Conservation (phyloP, 2,797 vertebrate genomes). For the Fringilla coelebs region DNA sequence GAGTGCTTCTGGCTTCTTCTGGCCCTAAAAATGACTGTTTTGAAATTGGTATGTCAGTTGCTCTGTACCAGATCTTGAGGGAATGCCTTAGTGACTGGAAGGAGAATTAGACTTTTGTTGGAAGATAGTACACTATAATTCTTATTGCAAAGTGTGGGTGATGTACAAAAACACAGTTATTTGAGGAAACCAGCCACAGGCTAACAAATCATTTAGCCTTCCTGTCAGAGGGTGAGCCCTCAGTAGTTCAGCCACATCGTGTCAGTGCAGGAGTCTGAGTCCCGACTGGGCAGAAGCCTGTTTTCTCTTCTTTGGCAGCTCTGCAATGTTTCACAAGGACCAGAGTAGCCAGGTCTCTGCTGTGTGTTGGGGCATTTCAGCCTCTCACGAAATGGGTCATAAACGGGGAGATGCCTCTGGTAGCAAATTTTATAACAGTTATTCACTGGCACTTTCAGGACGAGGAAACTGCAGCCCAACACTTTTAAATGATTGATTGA, state of each 20-base stretch:
- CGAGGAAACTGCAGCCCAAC: fast-evolving
- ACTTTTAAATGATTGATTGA: neutral
- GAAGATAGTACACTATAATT: neutral
- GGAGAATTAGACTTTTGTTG: neutral
- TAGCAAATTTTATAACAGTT: neutral
- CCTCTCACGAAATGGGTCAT: neutral
- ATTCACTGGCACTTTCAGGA: neutral
- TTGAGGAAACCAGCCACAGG: neutral
- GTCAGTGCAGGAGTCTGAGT: neutral
- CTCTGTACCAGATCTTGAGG: neutral
- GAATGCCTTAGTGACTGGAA: neutral
- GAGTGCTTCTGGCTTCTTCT: neutral
- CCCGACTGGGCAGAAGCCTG: fast-evolving
- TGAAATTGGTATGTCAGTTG: neutral
- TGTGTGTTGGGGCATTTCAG: neutral
- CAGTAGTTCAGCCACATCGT: fast-evolving
- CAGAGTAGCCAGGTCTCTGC: fast-evolving
- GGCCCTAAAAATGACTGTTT: neutral
- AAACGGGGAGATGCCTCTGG: neutral
- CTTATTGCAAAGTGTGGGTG: neutral
- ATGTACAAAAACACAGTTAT: neutral
- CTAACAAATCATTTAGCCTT: neutral
- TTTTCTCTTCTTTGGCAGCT: neutral
- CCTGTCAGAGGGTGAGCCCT: neutral
- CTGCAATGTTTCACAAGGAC: neutral